Base-by-base conservation (phyloP, 2,888 invertebrate genomes). In the Limnephilus rhombicus region DNA sequence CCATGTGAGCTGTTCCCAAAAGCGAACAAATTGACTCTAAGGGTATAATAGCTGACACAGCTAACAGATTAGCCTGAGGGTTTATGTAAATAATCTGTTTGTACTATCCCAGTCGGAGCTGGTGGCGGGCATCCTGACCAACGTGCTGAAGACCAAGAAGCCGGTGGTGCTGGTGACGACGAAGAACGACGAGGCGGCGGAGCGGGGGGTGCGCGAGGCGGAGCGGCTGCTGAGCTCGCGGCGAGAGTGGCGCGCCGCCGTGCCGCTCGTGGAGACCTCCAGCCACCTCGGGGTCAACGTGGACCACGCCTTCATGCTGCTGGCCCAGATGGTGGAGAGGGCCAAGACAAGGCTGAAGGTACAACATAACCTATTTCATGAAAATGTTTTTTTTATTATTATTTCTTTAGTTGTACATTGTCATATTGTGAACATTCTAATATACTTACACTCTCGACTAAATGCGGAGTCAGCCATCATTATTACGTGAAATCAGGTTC, bases 271-370 rank as follows among this genome's bases (percentile, higher is more conserved):
- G 91, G 99, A 99, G 96, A 98, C 99, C 0, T 99, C 99, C 12
- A 98, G 99, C 29, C 99, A 99, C 94, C 98, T 99, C 94, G 99
- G 99, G 94, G 99, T 99, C 94, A 99, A 99, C 95, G 98, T 99
- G 81, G 99, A 99, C 94, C 96, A 98, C 94, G 98, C 99, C 45
- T 98, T 99, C 95, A 96, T 99, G 94, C 96, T 98, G 91, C 96
- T 99, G 92, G 99, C 99, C 49, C 99, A 99, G 96, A 97, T 99
- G 96, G 98, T 99, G 94, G 99, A 99, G 95, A 98, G 98, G 95
- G 97, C 98, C 85, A 99, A 99, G 95, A 97, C 98, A 92, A 96
- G 97, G 93, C 96, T 97, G 94, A 96, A 97, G 95, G 96, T 96
- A 31, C 13, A 3, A n/a, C 29, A 24, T 37, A 15, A 12, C 37